Conservation (phyloP, 2,888 invertebrate species). For the Parnassius smintheus region DNA sequence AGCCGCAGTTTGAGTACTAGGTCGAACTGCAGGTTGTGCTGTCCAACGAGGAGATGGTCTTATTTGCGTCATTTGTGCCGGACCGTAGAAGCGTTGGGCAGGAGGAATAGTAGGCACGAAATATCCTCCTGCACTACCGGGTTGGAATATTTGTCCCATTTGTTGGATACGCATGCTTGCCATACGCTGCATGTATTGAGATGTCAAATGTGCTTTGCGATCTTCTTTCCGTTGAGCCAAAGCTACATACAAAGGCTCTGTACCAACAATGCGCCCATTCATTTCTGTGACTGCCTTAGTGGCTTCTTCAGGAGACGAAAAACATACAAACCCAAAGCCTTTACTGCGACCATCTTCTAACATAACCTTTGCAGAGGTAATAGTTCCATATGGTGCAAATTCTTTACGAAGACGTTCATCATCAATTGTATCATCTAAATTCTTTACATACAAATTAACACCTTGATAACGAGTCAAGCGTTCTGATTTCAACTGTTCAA, state of each 20-base stretch:
- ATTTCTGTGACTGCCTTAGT: constrained; percentile 99
- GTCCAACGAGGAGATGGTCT: constrained; percentile 95
- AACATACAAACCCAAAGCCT: constrained; percentile 99
- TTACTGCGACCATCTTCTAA: constrained; percentile 95
- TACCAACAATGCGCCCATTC: constrained; percentile 98
- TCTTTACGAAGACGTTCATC: constrained; percentile 97
- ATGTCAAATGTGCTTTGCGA: constrained; percentile 97
- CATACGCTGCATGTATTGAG: constrained; percentile 99
- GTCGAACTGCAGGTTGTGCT: constrained; percentile 90
- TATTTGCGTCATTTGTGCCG: constrained; percentile 94
- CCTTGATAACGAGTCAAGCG: constrained; percentile 93
- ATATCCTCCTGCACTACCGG: constrained; percentile 91
- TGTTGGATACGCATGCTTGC: constrained; percentile 97
- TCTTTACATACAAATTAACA: constrained; percentile 99
- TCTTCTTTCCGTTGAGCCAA: constrained; percentile 99
- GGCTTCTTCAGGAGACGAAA: constrained; percentile 98
- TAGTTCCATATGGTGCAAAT: constrained; percentile 97
- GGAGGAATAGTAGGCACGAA: constrained; percentile 97
- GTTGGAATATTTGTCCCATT: constrained; percentile 94
- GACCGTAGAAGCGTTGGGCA: constrained; percentile 95
- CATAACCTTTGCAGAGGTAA: constrained; percentile 99
- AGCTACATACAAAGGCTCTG: constrained; percentile 99
- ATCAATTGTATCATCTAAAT: constrained; percentile 98
- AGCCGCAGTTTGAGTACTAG: constrained; percentile 84
- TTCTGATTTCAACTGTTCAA: constrained; percentile 97